A percentile compares a stretch with the other conserved stretches of the same genome.
These are phyloP conservation scores for Heliconius aoede DNA, from an alignment of 2,888 invertebrate species.

Conservation along the genomic window DNA sequence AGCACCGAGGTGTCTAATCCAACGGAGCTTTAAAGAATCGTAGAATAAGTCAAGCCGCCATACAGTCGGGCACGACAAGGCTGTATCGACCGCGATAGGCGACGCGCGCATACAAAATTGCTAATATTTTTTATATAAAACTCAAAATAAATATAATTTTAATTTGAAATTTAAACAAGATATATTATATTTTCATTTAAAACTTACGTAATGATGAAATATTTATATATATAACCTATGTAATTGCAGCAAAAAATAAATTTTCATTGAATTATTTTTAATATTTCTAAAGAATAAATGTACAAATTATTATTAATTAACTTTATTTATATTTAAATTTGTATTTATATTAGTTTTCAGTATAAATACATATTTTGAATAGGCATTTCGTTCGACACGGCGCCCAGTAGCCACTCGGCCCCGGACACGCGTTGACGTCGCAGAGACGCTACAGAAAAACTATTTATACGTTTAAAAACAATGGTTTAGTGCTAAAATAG, in stretches of 20 bases:
- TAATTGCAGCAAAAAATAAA: neutral
- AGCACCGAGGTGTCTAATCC: constrained; percentile 43
- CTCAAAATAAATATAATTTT: constrained; percentile 48
- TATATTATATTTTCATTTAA: constrained; percentile 8
- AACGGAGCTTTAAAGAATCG: constrained; percentile 59
- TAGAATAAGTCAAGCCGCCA: constrained; percentile 79
- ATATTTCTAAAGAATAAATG: neutral
- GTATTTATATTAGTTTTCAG: constrained; percentile 20
- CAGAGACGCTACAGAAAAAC: constrained; percentile 57
- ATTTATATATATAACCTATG: neutral
- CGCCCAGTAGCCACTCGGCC: constrained; percentile 73
- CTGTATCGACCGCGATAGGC: constrained; percentile 76
- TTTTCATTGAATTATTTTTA: neutral
- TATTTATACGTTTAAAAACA: constrained; percentile 63
- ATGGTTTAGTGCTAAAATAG: constrained; percentile 62
- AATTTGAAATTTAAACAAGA: constrained; percentile 18
- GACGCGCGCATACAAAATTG: constrained; percentile 77
- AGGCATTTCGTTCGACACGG: constrained; percentile 64
- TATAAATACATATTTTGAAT: constrained; percentile 50
- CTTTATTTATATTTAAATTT: neutral
- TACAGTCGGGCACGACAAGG: constrained; percentile 68
- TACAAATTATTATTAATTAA: neutral
- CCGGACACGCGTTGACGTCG: constrained; percentile 73
- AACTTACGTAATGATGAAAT: neutral
- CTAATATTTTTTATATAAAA: constrained; percentile 56